Percentiles rank a stretch among this genome's conserved stretches.
Evolutionary conservation across 2,797 vertebrate genomes (phyloP).

Genomic region (Cossypha niveicapilla): DNA sequence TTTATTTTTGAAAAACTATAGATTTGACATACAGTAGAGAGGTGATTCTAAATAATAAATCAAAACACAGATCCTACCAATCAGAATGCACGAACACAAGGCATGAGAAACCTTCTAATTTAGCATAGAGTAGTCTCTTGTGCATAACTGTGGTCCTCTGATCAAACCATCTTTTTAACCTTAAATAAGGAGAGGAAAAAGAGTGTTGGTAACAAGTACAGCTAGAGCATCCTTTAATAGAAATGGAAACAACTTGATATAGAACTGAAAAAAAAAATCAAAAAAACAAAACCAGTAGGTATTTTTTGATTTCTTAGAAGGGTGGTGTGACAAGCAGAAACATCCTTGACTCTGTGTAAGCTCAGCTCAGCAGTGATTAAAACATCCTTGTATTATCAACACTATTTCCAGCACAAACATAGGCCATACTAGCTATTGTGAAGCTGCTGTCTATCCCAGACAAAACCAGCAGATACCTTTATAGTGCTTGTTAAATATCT

Average conservation of each 20-base stretch:
- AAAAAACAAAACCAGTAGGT: background rate
- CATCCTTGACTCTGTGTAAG: background rate
- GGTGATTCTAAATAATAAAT: constrained; percentile 45
- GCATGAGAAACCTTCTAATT: constrained; percentile 6
- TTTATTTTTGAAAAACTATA: constrained; percentile 9
- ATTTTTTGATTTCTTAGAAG: background rate
- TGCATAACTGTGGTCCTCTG: constrained; percentile 23
- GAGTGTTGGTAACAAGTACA: background rate
- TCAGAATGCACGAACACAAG: background rate
- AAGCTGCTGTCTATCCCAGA: background rate
- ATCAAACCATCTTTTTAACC: constrained; percentile 29
- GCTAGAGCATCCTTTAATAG: background rate
- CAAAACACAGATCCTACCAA: background rate
- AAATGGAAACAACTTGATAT: background rate
- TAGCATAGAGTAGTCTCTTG: background rate
- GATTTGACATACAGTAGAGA: background rate
- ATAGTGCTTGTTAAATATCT: background rate
- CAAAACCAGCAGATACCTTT: background rate
- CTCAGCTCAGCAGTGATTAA: background rate
- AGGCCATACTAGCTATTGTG: background rate
- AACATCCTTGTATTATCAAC: background rate
- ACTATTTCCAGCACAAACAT: background rate
- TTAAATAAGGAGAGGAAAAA: background rate
- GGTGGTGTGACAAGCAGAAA: background rate
- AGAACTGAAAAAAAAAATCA: background rate